phyloP scores from a whole-genome alignment of 2,888 invertebrate genomes.

The Busseola fusca region DNA sequence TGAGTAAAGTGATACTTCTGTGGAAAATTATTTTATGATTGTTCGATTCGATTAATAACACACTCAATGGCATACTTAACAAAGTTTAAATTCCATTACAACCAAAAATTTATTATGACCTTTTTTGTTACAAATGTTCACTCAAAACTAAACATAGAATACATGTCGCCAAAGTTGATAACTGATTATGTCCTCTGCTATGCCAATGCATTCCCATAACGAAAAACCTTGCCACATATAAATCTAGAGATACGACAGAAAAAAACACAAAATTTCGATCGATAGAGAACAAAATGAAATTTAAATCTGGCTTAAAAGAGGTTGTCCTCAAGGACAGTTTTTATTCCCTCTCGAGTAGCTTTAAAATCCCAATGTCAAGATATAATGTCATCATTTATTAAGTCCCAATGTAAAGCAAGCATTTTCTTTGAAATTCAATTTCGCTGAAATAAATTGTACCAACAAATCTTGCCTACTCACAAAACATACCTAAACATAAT shows the following conservation, averaged over 20 bases:
- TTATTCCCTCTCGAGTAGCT: neutral
- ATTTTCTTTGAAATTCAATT: neutral
- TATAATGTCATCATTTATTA: neutral
- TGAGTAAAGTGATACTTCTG: slow-evolving; percentile 18
- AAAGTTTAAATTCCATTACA: neutral
- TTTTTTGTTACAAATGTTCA: neutral
- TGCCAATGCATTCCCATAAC: neutral
- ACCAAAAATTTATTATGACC: neutral
- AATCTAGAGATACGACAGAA: neutral
- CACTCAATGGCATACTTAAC: neutral
- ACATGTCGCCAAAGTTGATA: neutral
- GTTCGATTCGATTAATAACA: neutral
- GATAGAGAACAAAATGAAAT: neutral
- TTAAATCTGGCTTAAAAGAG: slow-evolving; percentile 22
- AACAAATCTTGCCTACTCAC: neutral
- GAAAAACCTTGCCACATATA: neutral
- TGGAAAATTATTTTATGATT: slow-evolving; percentile 3
- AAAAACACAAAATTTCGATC: neutral
- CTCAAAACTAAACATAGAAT: neutral
- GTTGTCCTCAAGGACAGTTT: neutral
- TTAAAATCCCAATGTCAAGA: neutral
- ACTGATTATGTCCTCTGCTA: no score
- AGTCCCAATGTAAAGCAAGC: neutral
- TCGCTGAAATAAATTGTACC: neutral
- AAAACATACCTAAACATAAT: neutral